phyloP scores from a whole-genome alignment of 2,797 vertebrate species.

The Corythornis leucogaster region DNA sequence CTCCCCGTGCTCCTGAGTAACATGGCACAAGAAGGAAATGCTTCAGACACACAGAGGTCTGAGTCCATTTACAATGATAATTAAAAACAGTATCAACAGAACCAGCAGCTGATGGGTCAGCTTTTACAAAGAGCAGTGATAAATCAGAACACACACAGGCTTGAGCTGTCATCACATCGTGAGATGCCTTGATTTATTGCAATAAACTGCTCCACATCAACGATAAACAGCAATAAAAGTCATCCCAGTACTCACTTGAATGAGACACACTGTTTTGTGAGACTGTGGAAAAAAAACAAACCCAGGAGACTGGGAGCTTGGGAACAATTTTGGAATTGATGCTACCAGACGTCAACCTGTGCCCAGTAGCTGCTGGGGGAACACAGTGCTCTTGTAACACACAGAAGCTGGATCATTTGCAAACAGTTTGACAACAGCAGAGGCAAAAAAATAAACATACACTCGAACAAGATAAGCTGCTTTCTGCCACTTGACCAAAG shows the following conservation, averaged over 20 bases:
- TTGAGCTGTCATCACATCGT: background rate
- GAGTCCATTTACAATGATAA: background rate
- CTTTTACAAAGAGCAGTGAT: background rate
- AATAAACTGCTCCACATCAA: background rate
- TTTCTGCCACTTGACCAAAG: background rate
- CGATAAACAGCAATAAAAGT: background rate
- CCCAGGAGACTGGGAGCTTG: background rate
- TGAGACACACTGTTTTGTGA: background rate
- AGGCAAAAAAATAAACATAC: background rate
- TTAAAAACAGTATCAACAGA: background rate
- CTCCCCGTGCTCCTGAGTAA: rapidly evolving
- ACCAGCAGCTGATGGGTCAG: background rate
- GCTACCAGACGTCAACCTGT: background rate
- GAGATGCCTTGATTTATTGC: background rate
- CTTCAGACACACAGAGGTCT: background rate
- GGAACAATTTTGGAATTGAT: background rate
- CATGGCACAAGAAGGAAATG: background rate
- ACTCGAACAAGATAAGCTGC: background rate
- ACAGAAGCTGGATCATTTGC: background rate
- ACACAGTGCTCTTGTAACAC: background rate
- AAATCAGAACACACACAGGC: background rate
- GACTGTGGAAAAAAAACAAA: background rate
- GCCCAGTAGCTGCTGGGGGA: background rate
- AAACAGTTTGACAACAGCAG: background rate
- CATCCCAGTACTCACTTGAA: background rate